Conservation (phyloP, 2,888 invertebrate species). For the Dorcus parallelipipedus region DNA sequence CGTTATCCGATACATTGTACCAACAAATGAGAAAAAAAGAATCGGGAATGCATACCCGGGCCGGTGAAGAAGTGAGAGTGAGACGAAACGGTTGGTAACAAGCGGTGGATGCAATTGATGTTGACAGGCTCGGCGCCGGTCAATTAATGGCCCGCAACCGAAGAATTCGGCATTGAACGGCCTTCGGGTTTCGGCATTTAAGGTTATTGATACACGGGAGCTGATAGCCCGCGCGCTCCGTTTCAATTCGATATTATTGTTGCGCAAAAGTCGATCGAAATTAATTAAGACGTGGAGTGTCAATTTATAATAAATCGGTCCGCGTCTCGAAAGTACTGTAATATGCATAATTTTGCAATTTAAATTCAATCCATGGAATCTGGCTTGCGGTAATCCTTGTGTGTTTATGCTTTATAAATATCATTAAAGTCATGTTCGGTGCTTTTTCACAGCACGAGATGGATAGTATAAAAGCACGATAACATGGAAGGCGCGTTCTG, state of each 20-base stretch:
- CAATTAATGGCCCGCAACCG: constrained; percentile 8
- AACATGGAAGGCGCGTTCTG: too few relatives aligned
- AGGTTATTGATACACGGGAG: constrained; percentile 15
- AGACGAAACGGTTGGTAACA: not conserved
- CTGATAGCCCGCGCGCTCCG: not conserved
- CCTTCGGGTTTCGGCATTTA: constrained; percentile 10
- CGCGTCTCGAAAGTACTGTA: not conserved
- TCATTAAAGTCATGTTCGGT: too few relatives aligned
- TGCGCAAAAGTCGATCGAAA: too few relatives aligned
- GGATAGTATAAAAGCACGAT: too few relatives aligned
- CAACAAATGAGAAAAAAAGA: too few relatives aligned
- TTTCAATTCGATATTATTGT: not conserved
- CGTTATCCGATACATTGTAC: too few relatives aligned
- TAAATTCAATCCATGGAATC: not conserved
- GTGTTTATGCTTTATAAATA: too few relatives aligned
- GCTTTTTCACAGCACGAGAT: too few relatives aligned
- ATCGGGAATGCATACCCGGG: not conserved
- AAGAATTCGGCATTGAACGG: constrained; percentile 20
- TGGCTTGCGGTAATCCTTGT: not conserved
- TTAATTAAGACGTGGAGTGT: too few relatives aligned
- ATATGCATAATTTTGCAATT: not conserved
- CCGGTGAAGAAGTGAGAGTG: not conserved
- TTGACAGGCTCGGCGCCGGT: constrained; percentile 9
- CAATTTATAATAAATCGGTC: not conserved
- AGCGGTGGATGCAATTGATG: not conserved